A percentile compares a stretch with the other conserved stretches of the same genome.
Evolutionary conservation across 1,140 invertebrate genomes (phyloP).

Genomic region (Ooceraea biroi): DNA sequence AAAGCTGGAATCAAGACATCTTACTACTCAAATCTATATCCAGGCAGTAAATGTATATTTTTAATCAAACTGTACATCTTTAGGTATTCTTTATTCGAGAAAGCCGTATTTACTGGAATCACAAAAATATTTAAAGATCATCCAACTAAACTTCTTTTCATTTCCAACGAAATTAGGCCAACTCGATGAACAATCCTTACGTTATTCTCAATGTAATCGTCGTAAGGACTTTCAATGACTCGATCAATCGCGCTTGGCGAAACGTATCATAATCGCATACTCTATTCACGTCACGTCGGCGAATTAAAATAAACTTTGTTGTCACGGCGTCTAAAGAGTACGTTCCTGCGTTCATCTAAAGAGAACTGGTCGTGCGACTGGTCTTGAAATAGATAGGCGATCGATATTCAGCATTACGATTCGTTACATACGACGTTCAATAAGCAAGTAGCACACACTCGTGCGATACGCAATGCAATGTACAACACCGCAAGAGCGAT

Average conservation of each 20-base stretch:
- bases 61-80: neutral
- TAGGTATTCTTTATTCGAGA: neutral
- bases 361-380: constrained; percentile 44
- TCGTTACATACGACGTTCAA: constrained; percentile 35
- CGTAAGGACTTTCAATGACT: neutral
- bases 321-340: constrained; percentile 37
- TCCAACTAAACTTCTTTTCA: neutral
- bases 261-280: constrained; percentile 7
- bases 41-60: neutral
- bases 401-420: constrained; percentile 54
- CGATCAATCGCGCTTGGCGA: neutral
- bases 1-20: neutral
- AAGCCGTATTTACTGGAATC: neutral
- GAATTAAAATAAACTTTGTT: constrained; percentile 44
- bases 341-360: constrained; percentile 41
- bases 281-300: constrained; percentile 30
- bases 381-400: constrained; percentile 55
- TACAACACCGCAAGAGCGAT: neutral
- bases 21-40: neutral
- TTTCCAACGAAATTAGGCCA: neutral
- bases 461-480: neutral
- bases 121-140: neutral
- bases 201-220: neutral
- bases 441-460: constrained; percentile 34
- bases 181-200: constrained; percentile 4